Conservation (phyloP, 2,888 invertebrate species). For the Zelleria hepariella region DNA sequence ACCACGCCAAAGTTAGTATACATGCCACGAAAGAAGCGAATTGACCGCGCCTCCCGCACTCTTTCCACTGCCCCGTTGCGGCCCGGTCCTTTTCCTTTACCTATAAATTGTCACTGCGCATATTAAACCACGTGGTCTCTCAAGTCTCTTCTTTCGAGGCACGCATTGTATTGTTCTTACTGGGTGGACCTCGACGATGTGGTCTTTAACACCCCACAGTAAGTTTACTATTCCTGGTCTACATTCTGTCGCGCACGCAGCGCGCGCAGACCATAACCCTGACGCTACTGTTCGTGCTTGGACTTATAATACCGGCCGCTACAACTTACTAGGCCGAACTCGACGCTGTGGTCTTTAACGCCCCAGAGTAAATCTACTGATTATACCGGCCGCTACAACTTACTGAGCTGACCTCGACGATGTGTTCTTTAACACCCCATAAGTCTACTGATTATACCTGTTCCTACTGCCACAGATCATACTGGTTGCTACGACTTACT, state of each 20-base stretch:
- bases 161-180: no score
- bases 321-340: slow-evolving; percentile 51
- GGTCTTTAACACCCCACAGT: no score
- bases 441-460: no score
- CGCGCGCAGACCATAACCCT: slow-evolving; percentile 27
- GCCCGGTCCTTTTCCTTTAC: neutral
- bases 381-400: slow-evolving; percentile 38
- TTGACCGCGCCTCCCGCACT: no score
- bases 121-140: no score
- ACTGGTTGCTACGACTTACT: slow-evolving; percentile 45
- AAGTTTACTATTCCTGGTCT: no score
- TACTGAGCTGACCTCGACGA: slow-evolving; percentile 51
- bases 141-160: no score
- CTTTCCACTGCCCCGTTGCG: no score
- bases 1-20: slow-evolving; percentile 59
- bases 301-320: slow-evolving; percentile 32
- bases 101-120: no score
- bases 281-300: slow-evolving; percentile 22
- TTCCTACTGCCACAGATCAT: slow-evolving; percentile 28
- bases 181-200: no score
- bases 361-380: no score
- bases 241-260: slow-evolving; percentile 28
- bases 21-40: neutral
- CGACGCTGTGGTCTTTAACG: slow-evolving; percentile 47
- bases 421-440: no score